These are phyloP conservation scores for Cotesia vestalis DNA, from an alignment of 1,140 invertebrate species.

Conservation along the genomic window DNA sequence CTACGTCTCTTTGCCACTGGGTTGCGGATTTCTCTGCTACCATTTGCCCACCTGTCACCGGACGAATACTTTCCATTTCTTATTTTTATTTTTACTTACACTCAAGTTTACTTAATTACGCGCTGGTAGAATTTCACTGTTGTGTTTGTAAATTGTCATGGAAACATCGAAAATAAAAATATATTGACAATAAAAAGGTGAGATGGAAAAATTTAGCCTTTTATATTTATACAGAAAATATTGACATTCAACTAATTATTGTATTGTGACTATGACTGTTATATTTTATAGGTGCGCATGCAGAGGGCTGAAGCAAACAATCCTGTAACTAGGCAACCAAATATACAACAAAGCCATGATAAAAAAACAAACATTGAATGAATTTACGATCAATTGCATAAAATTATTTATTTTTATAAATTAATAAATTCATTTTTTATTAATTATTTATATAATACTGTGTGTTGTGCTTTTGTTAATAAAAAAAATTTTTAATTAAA, in stretches of 20 bases:
- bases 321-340: slow-evolving; percentile 13
- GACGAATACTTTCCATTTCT: slow-evolving; percentile 23
- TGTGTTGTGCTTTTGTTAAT: too few relatives aligned
- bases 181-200: too few relatives aligned
- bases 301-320: too few relatives aligned
- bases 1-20: not conserved
- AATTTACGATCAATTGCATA: not conserved
- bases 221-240: not conserved
- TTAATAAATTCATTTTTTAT: not conserved
- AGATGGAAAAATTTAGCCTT: too few relatives aligned
- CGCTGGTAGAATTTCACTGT: too few relatives aligned
- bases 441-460: too few relatives aligned
- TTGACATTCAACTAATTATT: not conserved
- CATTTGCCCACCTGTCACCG: slow-evolving; percentile 10
- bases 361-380: not conserved
- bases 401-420: not conserved
- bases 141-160: too few relatives aligned
- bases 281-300: too few relatives aligned
- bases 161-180: too few relatives aligned
- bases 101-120: not conserved
- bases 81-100: not conserved
- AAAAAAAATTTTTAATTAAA: not conserved
- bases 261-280: not conserved
- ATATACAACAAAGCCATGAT: not conserved
- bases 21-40: not conserved